Conservation (phyloP, 2,888 invertebrate genomes). For the Chrysodeixis includens region DNA sequence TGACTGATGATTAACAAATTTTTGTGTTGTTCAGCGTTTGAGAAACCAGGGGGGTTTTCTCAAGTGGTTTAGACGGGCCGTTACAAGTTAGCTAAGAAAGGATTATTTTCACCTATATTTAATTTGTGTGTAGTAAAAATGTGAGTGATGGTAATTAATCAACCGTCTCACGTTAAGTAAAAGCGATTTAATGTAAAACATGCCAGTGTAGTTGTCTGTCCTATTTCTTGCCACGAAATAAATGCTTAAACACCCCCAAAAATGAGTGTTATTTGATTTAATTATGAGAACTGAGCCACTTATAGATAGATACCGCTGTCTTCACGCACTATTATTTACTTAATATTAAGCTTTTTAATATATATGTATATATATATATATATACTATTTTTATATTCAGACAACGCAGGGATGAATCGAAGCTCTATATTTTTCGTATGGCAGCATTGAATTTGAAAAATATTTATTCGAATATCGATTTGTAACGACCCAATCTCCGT, state of each 20-base stretch:
- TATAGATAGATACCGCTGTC: neutral
- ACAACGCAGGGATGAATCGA: neutral
- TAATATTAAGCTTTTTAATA: neutral
- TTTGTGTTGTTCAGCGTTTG: too few relatives aligned
- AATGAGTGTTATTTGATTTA: too few relatives aligned
- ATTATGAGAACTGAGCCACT: neutral
- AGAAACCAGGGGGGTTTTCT: too few relatives aligned
- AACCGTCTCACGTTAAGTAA: too few relatives aligned
- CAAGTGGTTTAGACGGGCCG: neutral
- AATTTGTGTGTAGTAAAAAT: too few relatives aligned
- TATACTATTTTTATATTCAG: neutral
- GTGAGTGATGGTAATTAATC: too few relatives aligned
- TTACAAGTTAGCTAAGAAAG: neutral
- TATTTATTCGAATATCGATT: neutral
- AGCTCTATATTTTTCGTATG: neutral
- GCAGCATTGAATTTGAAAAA: neutral
- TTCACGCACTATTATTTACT: neutral
- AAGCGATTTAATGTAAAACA: neutral
- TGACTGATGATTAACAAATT: too few relatives aligned
- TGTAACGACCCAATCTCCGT: neutral
- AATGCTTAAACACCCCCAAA: too few relatives aligned
- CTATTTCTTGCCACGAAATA: neutral
- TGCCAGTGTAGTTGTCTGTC: neutral
- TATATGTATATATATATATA: too few relatives aligned
- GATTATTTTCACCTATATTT: too few relatives aligned